Conservation (phyloP, 2,888 invertebrate species). For the Micoletzkya japonica region DNA sequence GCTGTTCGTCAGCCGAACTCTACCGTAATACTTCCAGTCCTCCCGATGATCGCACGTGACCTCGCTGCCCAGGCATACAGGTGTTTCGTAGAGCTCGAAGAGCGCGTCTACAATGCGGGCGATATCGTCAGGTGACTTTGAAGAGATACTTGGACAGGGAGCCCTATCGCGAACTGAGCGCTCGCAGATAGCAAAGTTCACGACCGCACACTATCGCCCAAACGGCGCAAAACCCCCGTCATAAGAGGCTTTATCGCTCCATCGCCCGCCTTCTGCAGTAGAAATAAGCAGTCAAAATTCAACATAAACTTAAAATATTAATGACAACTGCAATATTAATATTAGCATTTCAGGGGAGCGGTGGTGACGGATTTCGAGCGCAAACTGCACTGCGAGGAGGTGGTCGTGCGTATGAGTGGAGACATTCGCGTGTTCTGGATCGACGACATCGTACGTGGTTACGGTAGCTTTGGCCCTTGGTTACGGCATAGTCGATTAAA, state of each 20-base stretch:
- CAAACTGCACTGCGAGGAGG: conserved; percentile 1
- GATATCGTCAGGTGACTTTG: conserved; percentile 17
- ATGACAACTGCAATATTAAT: not conserved
- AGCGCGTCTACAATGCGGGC: conserved; percentile 4
- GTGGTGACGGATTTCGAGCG: conserved; percentile 3
- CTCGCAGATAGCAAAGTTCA: too few relatives aligned
- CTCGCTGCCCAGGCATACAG: not conserved
- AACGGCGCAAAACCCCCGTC: not conserved
- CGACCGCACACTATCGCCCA: not conserved
- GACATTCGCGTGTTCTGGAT: conserved; percentile 15
- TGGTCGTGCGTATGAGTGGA: conserved; percentile 1
- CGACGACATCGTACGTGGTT: conserved; percentile 5
- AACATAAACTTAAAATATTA: too few relatives aligned
- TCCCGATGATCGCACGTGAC: not conserved
- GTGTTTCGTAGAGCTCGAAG: conserved; percentile 1
- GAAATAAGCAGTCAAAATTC: too few relatives aligned
- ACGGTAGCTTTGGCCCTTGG: too few relatives aligned
- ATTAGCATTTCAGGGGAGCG: not conserved
- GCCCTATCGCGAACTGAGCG: too few relatives aligned
- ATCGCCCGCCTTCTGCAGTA: too few relatives aligned
- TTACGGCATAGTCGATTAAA: too few relatives aligned
- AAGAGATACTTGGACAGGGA: too few relatives aligned
- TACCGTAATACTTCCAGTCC: not conserved
- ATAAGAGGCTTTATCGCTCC: not conserved
- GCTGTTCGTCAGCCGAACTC: not conserved